phyloP scores from a whole-genome alignment of 2,113 vertebrate species.

The Vimba vimba region DNA sequence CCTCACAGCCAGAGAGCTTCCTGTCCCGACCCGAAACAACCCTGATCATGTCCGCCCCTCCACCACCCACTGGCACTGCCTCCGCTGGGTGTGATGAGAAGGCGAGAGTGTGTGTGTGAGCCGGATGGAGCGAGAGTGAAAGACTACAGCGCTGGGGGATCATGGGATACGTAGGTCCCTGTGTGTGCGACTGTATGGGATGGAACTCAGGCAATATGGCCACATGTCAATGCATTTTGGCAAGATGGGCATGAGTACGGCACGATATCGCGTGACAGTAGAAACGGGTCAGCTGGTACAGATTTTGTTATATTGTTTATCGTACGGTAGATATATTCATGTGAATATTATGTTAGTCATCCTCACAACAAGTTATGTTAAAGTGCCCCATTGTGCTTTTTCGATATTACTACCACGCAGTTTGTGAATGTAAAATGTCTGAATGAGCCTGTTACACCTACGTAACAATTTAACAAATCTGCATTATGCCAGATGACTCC shows the following conservation, averaged over 20 bases:
- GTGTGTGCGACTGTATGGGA: neutral
- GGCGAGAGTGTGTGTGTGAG: slow-evolving; percentile 32
- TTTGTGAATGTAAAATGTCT: too few species aligned
- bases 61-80: slow-evolving; percentile 50
- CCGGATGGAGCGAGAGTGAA: slow-evolving; percentile 42
- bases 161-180: slow-evolving; percentile 13
- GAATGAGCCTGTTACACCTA: too few species aligned
- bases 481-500: too few species aligned
- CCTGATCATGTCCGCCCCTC: slow-evolving; percentile 53
- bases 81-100: slow-evolving; percentile 41
- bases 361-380: too few species aligned
- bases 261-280: neutral
- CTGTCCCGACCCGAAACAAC: slow-evolving; percentile 59
- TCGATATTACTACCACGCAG: too few species aligned
- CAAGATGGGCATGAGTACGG: neutral
- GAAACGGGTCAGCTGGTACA: neutral
- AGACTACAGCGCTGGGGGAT: neutral
- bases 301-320: neutral
- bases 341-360: too few species aligned
- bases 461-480: too few species aligned
- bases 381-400: too few species aligned
- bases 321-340: neutral
- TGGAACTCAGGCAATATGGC: neutral
- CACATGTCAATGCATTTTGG: neutral
- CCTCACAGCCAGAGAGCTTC: slow-evolving; percentile 45